phyloP scores from a whole-genome alignment of 2,797 vertebrate genomes.

The Psittacula echo region DNA sequence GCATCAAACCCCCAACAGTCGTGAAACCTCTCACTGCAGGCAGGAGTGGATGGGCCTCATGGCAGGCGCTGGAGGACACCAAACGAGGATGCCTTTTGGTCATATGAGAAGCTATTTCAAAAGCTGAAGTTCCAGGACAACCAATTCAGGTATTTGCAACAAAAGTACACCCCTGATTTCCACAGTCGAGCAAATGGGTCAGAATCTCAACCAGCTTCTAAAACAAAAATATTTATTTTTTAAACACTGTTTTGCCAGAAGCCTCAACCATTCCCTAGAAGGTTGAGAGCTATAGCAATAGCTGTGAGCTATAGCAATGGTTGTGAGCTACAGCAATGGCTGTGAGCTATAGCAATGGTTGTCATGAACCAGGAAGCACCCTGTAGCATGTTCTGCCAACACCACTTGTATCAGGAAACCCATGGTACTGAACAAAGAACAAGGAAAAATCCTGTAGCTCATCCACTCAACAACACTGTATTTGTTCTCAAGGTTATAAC shows the following conservation, averaged over 20 bases:
- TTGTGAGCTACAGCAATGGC: background rate
- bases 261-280: background rate
- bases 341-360: background rate
- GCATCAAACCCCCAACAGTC: background rate
- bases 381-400: background rate
- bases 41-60: accelerated
- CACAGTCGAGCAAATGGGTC: background rate
- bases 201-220: background rate
- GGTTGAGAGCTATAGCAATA: background rate
- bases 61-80: background rate
- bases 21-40: background rate
- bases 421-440: background rate
- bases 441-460: background rate
- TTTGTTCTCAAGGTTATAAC: background rate
- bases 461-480: background rate
- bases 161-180: background rate
- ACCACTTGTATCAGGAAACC: background rate
- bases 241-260: background rate
- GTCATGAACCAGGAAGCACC: background rate
- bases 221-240: background rate
- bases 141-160: background rate
- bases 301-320: background rate
- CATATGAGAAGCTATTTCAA: background rate
- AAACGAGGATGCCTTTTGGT: accelerated
- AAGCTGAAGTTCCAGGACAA: background rate